Evolutionary conservation across 2,888 invertebrate species (phyloP), one percentile per base, ranked within the genome.

Genomic region (Diaperis boleti): DNA sequence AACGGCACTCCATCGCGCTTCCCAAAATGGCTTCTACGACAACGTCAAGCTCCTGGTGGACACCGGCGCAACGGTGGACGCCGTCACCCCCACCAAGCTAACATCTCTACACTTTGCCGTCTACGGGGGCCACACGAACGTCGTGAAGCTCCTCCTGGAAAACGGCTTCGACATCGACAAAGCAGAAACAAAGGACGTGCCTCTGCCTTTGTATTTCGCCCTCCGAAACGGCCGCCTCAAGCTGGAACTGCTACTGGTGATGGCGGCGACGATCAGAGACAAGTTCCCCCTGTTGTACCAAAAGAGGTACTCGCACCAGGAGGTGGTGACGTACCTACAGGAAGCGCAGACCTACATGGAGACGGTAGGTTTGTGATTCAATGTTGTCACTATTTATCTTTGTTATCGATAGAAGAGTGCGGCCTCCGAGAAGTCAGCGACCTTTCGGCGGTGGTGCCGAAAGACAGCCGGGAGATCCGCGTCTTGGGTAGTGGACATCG

Each of bases 51-150:
- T 45, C 8, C 10, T 29, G 13, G 7, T 22, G 14, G 20, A 49
- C 14, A 10, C 33, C 7, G 17, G 20, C 11, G 49, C 35, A 14
- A 22, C 13, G 5, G n/a, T 33, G 3, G 33, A 18, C n/a, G 17
- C 49, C 5, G 41, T n/a, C 10, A 17, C 41, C 5, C 17, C 3
- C 6, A 42, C 10, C 10, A 42, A 20, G n/a, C 15, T 39, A 13
- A 31, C 47, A 1, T 1, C 47, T 2, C 17, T 47, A 14, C 47
- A 47, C 31, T 26, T 15, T 8, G 47, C 47, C 13, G 31, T 26
- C 31, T 47, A 31, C 5, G 47, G 47, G 6, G 47, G 47, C n/a
- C 47, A 26, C 20, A 7, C 15, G 8, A 47, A 29, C 8, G 10
- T 47, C 31, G 8, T 47, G 11, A 47, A 29, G 8, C 29, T 47